Conservation (phyloP, 1,140 invertebrate genomes). For the Nasonia longicornis region DNA sequence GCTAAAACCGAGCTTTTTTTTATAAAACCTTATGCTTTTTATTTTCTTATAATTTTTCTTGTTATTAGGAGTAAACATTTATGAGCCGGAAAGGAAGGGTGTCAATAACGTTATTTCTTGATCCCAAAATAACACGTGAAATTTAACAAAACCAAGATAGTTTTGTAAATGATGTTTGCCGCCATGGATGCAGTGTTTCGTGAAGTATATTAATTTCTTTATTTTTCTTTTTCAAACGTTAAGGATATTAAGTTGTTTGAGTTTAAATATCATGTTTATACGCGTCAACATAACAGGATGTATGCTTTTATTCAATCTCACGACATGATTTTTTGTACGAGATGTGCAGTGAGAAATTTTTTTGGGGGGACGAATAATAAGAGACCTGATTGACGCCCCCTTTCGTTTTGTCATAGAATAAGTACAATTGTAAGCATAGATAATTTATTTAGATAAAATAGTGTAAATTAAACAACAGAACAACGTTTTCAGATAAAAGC, state of each 20-base stretch:
- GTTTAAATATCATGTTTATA: background rate
- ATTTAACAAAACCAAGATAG: constrained; percentile 8
- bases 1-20: background rate
- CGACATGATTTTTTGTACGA: background rate
- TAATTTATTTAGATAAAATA: too few species aligned
- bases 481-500: background rate
- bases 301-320: background rate
- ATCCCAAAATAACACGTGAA: constrained; percentile 1
- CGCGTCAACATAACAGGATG: background rate
- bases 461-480: background rate
- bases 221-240: constrained; percentile 12
- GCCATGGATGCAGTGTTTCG: constrained; percentile 28
- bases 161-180: constrained; percentile 24
- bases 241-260: background rate
- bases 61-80: constrained; percentile 31
- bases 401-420: constrained; percentile 4
- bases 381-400: background rate
- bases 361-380: background rate
- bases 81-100: constrained; percentile 24
- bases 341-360: background rate
- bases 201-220: constrained; percentile 30
- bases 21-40: constrained; percentile 2
- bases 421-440: background rate
- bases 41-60: constrained; percentile 24
- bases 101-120: background rate